These are phyloP conservation scores for Cyrtodaria siliqua DNA, from an alignment of 2,888 invertebrate genomes.

Conservation along the genomic window DNA sequence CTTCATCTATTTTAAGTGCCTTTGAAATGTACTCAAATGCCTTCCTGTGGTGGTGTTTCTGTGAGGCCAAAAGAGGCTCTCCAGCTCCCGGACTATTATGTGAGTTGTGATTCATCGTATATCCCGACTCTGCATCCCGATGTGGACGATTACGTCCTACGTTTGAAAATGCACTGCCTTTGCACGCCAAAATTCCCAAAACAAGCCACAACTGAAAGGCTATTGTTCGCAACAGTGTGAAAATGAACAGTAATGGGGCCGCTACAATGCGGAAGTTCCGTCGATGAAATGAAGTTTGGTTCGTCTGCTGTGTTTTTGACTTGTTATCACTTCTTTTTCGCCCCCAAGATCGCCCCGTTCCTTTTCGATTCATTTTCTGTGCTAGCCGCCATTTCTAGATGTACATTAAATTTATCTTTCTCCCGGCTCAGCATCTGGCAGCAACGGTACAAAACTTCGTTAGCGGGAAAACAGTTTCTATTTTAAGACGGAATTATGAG, in stretches of 20 bases:
- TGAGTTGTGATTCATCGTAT: conserved; percentile 46
- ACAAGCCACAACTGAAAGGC: conserved; percentile 85
- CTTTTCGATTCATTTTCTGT: conserved; percentile 84
- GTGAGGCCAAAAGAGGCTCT: conserved; percentile 89
- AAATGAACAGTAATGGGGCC: conserved; percentile 84
- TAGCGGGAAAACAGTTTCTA: conserved; percentile 18
- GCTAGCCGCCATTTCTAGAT: conserved; percentile 77
- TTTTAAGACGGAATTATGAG: conserved; percentile 38
- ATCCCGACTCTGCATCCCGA: conserved; percentile 67
- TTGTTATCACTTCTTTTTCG: conserved; percentile 78
- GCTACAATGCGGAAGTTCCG: conserved; percentile 84
- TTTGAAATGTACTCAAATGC: conserved; percentile 99
- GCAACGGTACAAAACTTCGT: conserved; percentile 1
- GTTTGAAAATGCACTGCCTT: conserved; percentile 51
- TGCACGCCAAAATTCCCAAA: conserved; percentile 80
- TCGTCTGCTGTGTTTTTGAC: conserved; percentile 70
- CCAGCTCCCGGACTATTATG: conserved; percentile 75
- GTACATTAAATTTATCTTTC: conserved; percentile 61
- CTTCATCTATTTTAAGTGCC: conserved; percentile 98
- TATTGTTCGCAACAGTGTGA: conserved; percentile 83
- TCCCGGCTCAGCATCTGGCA: conserved; percentile 35
- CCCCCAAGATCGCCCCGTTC: conserved; percentile 80
- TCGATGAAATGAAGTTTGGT: conserved; percentile 79
- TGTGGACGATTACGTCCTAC: conserved; percentile 19
- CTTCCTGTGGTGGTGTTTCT: conserved; percentile 97